Evolutionary conservation across 2,888 invertebrate genomes (phyloP), one percentile per base, ranked within the genome.

Genomic region (Chalcis sispes): DNA sequence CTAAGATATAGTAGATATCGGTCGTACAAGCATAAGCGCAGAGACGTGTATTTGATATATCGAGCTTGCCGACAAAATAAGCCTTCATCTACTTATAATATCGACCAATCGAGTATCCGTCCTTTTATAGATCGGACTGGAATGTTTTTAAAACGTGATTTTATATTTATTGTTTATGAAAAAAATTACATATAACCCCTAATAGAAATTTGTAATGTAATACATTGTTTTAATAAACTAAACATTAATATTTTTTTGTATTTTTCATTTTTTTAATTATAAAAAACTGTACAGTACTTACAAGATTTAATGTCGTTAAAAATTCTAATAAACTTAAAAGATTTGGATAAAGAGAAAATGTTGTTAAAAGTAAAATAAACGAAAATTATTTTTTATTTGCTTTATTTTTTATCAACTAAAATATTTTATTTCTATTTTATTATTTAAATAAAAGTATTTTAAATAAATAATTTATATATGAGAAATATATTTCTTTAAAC

Each of bases 141-240:
- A 82, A 79, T 82, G 81, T 83, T 83, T 80, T 79, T 77, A 79
- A n/a, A 80, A 64, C 76, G 72, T 81, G 75, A 81, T 81, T 81
- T 81, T 80, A 77, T 83, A 82, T 81, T 80, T 80, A 80, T 83
- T 81, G 69, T 75, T 70, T 66, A 73, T 66, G 50, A 70, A 70
- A 7, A 66, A 69, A 36, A 74, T 61, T 48, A 50, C 36, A 67
- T 66, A 40, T 77, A 77, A 77, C 67, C 72, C 54, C 54, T 72
- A 4, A 76, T 76, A 64, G 18, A 75, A 67, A 67, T 10, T 62
- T 75, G 48, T 78, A 69, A 48, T 70, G 65, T 75, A 78, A 70
- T 75, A 78, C 65, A 73, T 2, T 20, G 66, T 76, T 76, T 78
- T 70, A 78, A 73, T 75, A 76, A 75, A 75, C 73, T 76, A 70